Base-by-base conservation (phyloP, 2,797 vertebrate genomes). In the Myiothlypis chrysogaster region DNA sequence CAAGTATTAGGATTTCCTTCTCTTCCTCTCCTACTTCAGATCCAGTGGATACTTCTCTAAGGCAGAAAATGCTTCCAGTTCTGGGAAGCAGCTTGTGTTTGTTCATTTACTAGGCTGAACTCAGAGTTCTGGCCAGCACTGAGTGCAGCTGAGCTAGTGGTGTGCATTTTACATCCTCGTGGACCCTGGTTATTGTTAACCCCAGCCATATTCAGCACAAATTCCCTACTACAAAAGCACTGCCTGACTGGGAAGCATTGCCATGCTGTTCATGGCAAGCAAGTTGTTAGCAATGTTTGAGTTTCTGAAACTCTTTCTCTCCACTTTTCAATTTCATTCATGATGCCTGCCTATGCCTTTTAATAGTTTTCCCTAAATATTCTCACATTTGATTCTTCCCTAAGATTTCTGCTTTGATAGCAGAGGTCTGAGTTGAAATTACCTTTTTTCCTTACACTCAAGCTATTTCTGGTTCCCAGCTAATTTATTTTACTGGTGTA, bases 81-180 rank as follows among this genome's bases (percentile, higher is more conserved):
- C 22, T 75, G 37, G n/a, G 79, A 71, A 32, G 49, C 32, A 84
- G 43, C 34, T 83, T 46, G 24, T 35, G 24, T 92, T 93, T 80
- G 53, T 79, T 68, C 28, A 8, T 77, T 82, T 89, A 55, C 37
- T 14, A n/a, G 43, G 44, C n/a, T 76, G 69, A 57, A 55, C 44
- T 81, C 32, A n/a, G 23, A 47, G 20, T 61, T 80, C 52, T 75
- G 75, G n/a, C 49, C 71, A 68, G 6, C 24, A 20, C 12, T 35
- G 65, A 80, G 21, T 35, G 57, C 61, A 81, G n/a, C 55, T 23
- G 39, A 61, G 65, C 21, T 69, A 18, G 30, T n/a, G 21, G 12
- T 63, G n/a, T 50, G 35, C 16, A 18, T 87, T 82, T 69, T 55
- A 34, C 28, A 78, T 14, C 22, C 8, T 39, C 0, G 0, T 27